phyloP scores from a whole-genome alignment of 1,140 invertebrate genomes.

The Dermatophagoides farinae region DNA sequence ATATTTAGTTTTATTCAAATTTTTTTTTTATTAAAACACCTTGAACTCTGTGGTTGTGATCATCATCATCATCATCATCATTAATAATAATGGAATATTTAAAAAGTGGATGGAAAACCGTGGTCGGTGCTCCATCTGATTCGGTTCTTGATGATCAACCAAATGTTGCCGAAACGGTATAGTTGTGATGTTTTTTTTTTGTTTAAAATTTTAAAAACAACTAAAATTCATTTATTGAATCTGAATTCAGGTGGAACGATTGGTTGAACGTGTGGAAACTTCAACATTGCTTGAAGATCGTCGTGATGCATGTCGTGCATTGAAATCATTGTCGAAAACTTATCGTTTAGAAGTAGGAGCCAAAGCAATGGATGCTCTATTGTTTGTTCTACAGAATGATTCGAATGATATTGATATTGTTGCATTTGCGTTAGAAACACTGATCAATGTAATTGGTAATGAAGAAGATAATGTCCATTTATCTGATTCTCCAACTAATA shows the following conservation, averaged over 20 bases:
- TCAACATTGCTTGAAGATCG: constrained; percentile 83
- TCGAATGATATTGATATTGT: constrained; percentile 73
- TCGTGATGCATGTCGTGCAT: constrained; percentile 78
- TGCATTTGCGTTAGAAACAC: constrained; percentile 68
- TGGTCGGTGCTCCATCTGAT: constrained; percentile 53
- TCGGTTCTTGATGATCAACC: constrained; percentile 36
- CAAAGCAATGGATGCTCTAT: constrained; percentile 70
- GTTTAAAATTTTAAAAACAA: constrained; percentile 30
- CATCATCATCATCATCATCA: no score
- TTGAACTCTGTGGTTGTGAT: no score
- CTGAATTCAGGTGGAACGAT: constrained; percentile 53
- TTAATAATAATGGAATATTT: constrained; percentile 50
- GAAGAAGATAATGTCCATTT: constrained; percentile 27
- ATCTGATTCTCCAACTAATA: not conserved
- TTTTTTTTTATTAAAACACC: no score
- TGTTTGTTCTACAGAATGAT: constrained; percentile 32
- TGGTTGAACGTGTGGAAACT: constrained; percentile 73
- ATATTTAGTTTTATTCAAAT: no score
- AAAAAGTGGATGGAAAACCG: constrained; percentile 65
- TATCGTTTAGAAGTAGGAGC: constrained; percentile 87
- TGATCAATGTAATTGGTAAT: constrained; percentile 70
- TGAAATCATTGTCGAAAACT: constrained; percentile 79
- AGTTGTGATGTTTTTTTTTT: constrained; percentile 13
- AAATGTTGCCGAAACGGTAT: constrained; percentile 62
- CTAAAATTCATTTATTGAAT: constrained; percentile 1